These are phyloP conservation scores for Dilophus febrilis DNA, from an alignment of 2,888 invertebrate species.

Conservation along the genomic window DNA sequence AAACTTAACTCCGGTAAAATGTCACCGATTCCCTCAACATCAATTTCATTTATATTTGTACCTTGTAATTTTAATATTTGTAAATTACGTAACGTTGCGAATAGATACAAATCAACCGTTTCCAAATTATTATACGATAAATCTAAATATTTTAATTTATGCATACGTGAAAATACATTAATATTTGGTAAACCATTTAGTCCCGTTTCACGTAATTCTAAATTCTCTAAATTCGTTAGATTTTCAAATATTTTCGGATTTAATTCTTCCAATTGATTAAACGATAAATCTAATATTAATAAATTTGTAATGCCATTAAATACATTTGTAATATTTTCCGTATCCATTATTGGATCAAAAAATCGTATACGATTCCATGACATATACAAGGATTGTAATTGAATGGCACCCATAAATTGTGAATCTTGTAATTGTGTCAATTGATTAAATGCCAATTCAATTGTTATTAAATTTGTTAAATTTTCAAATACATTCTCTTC, in stretches of 20 bases:
- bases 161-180: too few relatives aligned
- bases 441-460: constrained; percentile 1
- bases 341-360: too few relatives aligned
- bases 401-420: background rate
- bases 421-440: background rate
- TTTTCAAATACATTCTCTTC: background rate
- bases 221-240: background rate
- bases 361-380: background rate
- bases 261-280: background rate
- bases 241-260: background rate
- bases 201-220: background rate
- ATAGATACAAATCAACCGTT: background rate
- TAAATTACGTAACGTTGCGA: background rate
- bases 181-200: too few relatives aligned
- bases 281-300: background rate
- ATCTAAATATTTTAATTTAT: background rate
- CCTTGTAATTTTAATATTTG: background rate
- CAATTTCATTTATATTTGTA: background rate
- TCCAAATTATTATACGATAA: background rate
- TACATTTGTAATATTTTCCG: background rate
- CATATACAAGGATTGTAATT: background rate
- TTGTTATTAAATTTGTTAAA: background rate
- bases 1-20: background rate
- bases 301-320: background rate
- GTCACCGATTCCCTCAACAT: background rate